These are phyloP conservation scores for Carassius carassius DNA, from an alignment of 2,113 vertebrate genomes.

Conservation along the genomic window DNA sequence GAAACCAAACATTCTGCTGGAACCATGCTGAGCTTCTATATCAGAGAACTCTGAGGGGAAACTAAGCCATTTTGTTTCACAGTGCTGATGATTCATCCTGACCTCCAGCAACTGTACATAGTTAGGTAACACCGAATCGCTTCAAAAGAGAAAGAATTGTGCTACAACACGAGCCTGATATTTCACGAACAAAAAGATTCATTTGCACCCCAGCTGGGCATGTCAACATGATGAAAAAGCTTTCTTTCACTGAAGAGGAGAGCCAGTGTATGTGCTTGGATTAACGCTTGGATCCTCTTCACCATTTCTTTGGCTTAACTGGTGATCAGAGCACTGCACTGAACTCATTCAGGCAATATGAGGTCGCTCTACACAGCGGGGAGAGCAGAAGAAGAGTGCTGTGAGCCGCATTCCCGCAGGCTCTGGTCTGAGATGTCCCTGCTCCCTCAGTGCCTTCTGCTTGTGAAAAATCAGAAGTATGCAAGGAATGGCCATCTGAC, in stretches of 20 bases:
- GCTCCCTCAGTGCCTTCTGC: conserved; percentile 57
- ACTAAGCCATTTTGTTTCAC: conserved; percentile 56
- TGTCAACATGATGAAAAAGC: conserved; percentile 45
- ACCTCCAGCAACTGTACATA: conserved; percentile 51
- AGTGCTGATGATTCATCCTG: conserved; percentile 49
- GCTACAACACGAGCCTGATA: conserved; percentile 34
- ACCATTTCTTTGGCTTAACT: conserved; percentile 40
- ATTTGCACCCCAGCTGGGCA: conserved; percentile 43
- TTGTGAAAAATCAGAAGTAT: conserved; percentile 68
- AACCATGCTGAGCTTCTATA: conserved; percentile 22
- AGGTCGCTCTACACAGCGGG: conserved; percentile 14
- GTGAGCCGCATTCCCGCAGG: conserved; percentile 40
- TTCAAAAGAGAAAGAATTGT: conserved; percentile 48
- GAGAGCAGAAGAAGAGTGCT: conserved; percentile 45
- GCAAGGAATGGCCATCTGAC: conserved; percentile 73
- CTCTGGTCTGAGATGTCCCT: conserved; percentile 57
- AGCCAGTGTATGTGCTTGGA: conserved; percentile 28
- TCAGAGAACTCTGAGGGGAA: conserved; percentile 44
- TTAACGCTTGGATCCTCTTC: conserved; percentile 36
- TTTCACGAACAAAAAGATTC: conserved; percentile 43
- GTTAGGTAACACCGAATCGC: conserved; percentile 51
- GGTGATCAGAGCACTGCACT: conserved; percentile 36
- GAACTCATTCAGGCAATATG: conserved; percentile 39
- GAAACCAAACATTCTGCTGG: conserved; percentile 22
- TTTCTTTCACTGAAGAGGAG: conserved; percentile 32